Conservation (phyloP, 2,113 vertebrate species). For the Varanus salvator region DNA sequence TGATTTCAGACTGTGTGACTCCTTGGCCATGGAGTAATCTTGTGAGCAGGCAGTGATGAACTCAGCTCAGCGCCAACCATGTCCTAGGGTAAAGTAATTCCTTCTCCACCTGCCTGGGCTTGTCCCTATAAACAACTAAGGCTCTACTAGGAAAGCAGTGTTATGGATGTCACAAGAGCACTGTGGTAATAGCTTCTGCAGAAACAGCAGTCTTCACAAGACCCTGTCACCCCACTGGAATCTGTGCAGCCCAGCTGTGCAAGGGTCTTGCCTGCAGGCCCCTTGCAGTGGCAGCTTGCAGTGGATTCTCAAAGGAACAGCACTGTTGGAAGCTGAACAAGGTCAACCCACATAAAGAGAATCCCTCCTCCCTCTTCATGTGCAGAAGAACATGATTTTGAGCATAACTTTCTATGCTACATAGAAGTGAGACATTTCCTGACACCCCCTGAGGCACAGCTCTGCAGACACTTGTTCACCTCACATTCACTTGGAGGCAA, state of each 20-base stretch:
- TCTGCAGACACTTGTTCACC: rapidly evolving
- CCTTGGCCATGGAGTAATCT: constrained; percentile 68
- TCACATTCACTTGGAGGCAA: rapidly evolving
- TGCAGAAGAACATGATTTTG: background rate
- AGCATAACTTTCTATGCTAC: background rate
- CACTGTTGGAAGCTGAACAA: background rate
- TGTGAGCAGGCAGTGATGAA: constrained; percentile 49
- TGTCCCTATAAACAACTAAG: constrained; percentile 65
- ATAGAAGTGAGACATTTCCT: background rate
- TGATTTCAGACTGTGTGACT: constrained; percentile 72
- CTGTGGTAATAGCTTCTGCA: background rate
- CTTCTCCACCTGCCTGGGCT: constrained; percentile 62
- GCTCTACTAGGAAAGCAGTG: background rate
- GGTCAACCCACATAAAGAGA: background rate
- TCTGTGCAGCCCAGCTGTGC: background rate
- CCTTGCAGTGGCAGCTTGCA: background rate
- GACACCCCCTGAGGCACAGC: rapidly evolving
- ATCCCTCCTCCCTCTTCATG: background rate
- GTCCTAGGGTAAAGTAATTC: constrained; percentile 75
- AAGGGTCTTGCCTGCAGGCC: rapidly evolving
- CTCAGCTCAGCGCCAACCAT: constrained; percentile 67
- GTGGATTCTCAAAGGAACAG: background rate
- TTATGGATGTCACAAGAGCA: constrained; percentile 33
- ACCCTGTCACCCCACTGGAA: background rate
- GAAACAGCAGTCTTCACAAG: background rate